These are phyloP conservation scores for Pangasius larnaudii DNA, from an alignment of 2,797 vertebrate genomes.

Conservation along the genomic window DNA sequence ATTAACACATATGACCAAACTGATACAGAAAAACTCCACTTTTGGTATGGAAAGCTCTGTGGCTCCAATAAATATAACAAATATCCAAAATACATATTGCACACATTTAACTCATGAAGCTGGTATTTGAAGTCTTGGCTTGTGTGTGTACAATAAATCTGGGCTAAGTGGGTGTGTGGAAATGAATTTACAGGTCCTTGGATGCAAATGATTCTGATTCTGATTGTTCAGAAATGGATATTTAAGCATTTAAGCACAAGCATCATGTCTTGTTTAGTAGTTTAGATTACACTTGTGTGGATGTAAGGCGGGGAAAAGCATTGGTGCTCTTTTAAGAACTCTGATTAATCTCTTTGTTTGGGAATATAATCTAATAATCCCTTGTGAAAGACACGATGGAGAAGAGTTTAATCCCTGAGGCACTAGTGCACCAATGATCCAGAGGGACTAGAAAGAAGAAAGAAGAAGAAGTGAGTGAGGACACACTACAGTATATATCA, in stretches of 20 bases:
- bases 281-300: neutral
- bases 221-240: no score
- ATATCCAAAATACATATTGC: no score
- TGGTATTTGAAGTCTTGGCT: no score
- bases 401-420: conserved; percentile 7
- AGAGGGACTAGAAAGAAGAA: neutral
- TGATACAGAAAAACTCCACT: no score
- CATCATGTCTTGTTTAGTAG: no score
- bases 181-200: no score
- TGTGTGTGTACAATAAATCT: no score
- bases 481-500: neutral
- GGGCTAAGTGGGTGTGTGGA: no score
- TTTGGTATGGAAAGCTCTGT: no score
- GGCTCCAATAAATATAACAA: no score
- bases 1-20: no score
- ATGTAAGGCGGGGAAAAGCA: neutral
- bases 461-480: neutral
- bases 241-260: neutral
- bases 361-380: conserved; percentile 30
- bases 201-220: neutral
- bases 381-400: neutral
- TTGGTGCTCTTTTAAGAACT: conserved; percentile 1
- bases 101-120: no score
- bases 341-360: conserved; percentile 7
- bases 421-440: neutral